These are phyloP conservation scores for Phthorimaea operculella DNA, from an alignment of 1,140 invertebrate genomes.

Conservation along the genomic window DNA sequence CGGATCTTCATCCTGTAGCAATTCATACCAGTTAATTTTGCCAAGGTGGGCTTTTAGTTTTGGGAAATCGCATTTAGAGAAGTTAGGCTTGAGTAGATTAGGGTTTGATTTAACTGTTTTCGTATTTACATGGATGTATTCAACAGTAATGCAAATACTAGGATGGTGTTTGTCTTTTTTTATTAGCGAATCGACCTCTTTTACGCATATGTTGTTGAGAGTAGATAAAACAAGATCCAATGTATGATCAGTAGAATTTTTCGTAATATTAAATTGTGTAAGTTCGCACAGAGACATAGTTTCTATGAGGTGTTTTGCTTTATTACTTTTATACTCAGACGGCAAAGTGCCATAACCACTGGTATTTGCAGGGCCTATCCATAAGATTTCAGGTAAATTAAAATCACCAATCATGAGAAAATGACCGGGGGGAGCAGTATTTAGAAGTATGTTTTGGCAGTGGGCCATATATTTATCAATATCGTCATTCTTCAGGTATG, in stretches of 20 bases:
- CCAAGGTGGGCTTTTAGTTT: neutral
- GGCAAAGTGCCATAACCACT: neutral
- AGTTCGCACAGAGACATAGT: neutral
- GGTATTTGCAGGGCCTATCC: neutral
- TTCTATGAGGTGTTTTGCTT: neutral
- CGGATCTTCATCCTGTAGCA: neutral
- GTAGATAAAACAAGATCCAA: neutral
- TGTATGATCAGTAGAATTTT: neutral
- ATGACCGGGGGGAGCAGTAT: neutral
- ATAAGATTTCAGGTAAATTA: neutral
- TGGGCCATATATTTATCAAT: neutral
- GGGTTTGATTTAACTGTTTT: neutral
- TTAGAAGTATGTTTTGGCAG: neutral
- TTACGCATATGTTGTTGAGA: neutral
- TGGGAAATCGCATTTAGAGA: neutral
- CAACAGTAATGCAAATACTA: neutral
- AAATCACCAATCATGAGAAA: neutral
- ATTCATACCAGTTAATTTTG: neutral
- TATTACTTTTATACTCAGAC: neutral
- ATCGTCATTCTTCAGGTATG: neutral
- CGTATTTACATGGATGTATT: neutral
- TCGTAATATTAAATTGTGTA: neutral
- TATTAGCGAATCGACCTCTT: neutral
- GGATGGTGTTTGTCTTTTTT: neutral
- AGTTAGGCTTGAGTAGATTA: neutral